phyloP scores from a whole-genome alignment of 2,113 vertebrate genomes.

The Otus sunia region DNA sequence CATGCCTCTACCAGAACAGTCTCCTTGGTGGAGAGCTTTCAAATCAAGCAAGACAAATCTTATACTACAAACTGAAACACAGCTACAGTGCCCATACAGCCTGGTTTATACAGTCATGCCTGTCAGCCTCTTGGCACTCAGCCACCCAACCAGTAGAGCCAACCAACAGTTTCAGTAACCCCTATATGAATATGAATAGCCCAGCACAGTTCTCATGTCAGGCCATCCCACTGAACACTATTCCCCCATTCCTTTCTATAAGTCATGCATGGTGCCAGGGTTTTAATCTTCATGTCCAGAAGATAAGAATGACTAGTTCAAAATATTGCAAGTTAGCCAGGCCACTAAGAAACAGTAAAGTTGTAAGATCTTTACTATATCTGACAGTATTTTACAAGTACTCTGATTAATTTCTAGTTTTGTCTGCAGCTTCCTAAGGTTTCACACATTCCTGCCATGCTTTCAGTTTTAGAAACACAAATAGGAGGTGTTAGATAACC shows the following conservation, averaged over 20 bases:
- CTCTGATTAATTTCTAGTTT: conserved; percentile 25
- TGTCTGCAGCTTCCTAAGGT: not conserved
- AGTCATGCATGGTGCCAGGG: not conserved
- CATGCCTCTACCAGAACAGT: not conserved
- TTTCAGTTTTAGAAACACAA: conserved; percentile 27
- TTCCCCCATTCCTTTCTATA: not conserved
- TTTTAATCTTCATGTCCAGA: not conserved
- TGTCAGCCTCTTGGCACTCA: not conserved
- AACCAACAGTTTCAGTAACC: not conserved
- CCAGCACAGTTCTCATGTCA: not conserved
- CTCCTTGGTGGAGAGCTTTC: not conserved
- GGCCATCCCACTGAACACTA: not conserved
- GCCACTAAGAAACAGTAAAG: not conserved
- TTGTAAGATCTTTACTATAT: not conserved
- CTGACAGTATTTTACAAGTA: not conserved
- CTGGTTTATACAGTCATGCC: not conserved
- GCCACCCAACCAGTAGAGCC: not conserved
- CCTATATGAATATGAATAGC: not conserved
- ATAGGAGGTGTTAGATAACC: not conserved
- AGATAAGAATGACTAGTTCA: not conserved
- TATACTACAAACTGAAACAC: not conserved
- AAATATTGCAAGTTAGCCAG: not conserved
- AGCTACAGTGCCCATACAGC: not conserved
- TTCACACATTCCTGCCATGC: not conserved
- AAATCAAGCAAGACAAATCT: not conserved